phyloP scores from a whole-genome alignment of 2,797 vertebrate species.

The Tangara arthus region DNA sequence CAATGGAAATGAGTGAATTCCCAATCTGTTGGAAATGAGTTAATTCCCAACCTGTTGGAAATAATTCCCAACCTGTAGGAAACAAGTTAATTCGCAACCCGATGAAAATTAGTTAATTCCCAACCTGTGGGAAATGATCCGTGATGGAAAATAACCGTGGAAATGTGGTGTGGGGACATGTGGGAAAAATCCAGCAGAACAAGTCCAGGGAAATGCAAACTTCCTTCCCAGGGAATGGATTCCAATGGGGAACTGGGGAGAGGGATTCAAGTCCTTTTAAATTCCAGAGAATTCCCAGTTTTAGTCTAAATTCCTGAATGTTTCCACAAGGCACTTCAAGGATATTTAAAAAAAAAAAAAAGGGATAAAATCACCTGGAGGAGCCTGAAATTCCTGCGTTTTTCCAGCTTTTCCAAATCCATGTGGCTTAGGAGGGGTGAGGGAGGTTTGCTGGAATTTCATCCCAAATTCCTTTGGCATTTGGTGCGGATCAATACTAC shows the following conservation, averaged over 20 bases:
- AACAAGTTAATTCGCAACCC: not conserved
- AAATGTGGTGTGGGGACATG: rapidly evolving
- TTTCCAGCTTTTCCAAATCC: not conserved
- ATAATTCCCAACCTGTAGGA: not conserved
- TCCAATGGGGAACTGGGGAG: not conserved
- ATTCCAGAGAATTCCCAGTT: not conserved
- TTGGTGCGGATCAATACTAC: not conserved
- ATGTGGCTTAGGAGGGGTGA: rapidly evolving
- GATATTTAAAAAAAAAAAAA: not conserved
- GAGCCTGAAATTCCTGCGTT: not conserved
- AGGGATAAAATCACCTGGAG: not conserved
- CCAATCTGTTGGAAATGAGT: not conserved
- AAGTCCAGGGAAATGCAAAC: rapidly evolving
- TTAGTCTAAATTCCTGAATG: not conserved
- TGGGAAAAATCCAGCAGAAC: rapidly evolving
- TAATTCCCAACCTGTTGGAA: not conserved
- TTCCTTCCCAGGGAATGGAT: not conserved
- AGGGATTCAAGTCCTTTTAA: not conserved
- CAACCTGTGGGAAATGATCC: not conserved
- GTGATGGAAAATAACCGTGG: not conserved
- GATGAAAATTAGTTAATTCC: not conserved
- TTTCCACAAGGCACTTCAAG: not conserved
- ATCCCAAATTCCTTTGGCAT: not conserved
- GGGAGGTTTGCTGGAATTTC: not conserved
- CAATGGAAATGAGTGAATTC: rapidly evolving